Percentiles rank a stretch among this genome's conserved stretches.
Evolutionary conservation across 2,113 vertebrate species (phyloP).

Genomic region (Sus scrofa): T2T-Sscrofa CM000829.6:17491501-17492000

Average conservation of each 20-base stretch:
- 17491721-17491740: too few relatives aligned
- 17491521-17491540: not conserved
- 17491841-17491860: not conserved
- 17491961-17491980: too few relatives aligned
- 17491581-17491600: not conserved
- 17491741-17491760: not conserved
- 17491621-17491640: too few relatives aligned
- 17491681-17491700: too few relatives aligned
- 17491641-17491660: too few relatives aligned
- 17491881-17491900: not conserved
- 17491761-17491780: not conserved
- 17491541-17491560: too few relatives aligned
- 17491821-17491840: accelerated
- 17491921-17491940: too few relatives aligned
- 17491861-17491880: not conserved
- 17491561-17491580: accelerated
- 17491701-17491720: too few relatives aligned
- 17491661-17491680: too few relatives aligned
- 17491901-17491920: not conserved
- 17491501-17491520: not conserved
- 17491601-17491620: accelerated
- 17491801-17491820: not conserved
- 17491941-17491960: not conserved
- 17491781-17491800: not conserved
- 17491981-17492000: not conserved